Base-by-base conservation (phyloP, 2,888 invertebrate genomes). In the Nemurella pictetii region DNA sequence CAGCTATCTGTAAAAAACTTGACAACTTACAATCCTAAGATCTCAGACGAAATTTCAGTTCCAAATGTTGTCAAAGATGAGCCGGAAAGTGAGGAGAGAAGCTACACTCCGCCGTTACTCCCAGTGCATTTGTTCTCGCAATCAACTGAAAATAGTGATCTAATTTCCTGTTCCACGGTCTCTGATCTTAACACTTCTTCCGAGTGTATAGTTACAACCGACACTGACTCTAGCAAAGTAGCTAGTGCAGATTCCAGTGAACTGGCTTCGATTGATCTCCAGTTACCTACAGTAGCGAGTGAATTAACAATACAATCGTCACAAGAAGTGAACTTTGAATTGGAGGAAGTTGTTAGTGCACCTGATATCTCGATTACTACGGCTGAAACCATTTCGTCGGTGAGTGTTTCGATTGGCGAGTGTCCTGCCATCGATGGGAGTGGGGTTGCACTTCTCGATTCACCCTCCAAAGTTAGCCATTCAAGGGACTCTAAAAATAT, bases 21-120 rank as follows among this genome's bases (percentile, higher is more conserved):
- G 20, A 55, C 9, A 20, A 20, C 9, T 20, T 55, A 15, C 9
- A 55, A 55, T 55, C 20, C 20, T 20, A 55, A 55, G 55, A 55
- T 55, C 55, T 55, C 55, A 55, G 55, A 55, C 9, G 20, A 55
- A 2, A 3, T 20, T 15, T 55, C 20, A 20, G 55, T 55, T 55
- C 15, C 55, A 20, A 20, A 55, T 55, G 55, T 55, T 55, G 12
- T 12, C 20, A 12, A 55, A 7, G 55, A 55, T 20, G 55, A 55
- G 20, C 9, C 20, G 55, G 55, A 55, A 80, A 36, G 26, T 72
- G 73, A 80, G 73, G 85, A 80, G 29, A 85, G 85, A 27, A 85
- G 85, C 74, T 85, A 83, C 36, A 85, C 85, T 15, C 85, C 85
- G 20, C 55, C 20, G 20, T 55, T 55, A 20, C 55, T 55, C 15